phyloP scores from a whole-genome alignment of 2,113 vertebrate species.

The Emydura subglobosa region DNA sequence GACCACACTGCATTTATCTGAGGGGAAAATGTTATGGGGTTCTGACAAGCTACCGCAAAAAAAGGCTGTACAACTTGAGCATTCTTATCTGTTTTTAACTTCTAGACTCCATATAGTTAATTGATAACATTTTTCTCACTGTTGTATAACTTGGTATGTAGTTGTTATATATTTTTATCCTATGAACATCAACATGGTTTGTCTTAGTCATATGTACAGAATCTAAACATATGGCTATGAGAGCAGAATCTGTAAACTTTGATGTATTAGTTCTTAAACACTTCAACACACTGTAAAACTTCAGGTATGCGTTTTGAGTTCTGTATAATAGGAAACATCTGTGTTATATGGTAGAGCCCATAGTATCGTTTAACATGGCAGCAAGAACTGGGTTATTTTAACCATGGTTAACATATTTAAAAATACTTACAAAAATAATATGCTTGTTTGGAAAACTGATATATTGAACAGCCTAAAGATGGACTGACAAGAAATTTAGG shows the following conservation, averaged over 20 bases:
- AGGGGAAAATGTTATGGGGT: constrained; percentile 18
- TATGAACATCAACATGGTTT: neutral
- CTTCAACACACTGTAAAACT: constrained; percentile 13
- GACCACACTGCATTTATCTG: constrained; percentile 24
- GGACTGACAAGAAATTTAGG: neutral
- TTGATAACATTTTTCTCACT: constrained; percentile 6
- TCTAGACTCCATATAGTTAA: constrained; percentile 2
- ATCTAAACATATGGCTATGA: neutral
- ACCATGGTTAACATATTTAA: neutral
- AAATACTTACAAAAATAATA: neutral
- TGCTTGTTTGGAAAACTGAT: neutral
- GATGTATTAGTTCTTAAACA: constrained; percentile 16
- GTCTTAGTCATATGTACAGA: neutral
- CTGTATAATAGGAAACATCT: constrained; percentile 3
- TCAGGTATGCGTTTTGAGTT: constrained; percentile 16
- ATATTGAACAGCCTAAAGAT: neutral
- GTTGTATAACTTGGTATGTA: neutral
- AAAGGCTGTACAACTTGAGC: neutral
- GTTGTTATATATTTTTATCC: neutral
- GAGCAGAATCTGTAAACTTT: neutral
- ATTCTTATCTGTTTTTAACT: constrained; percentile 19
- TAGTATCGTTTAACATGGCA: constrained; percentile 8
- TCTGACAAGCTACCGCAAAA: constrained; percentile 13
- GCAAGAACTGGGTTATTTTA: constrained; percentile 12
- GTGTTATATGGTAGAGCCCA: neutral